phyloP scores from a whole-genome alignment of 2,797 vertebrate species.

The Pristis pectinata region DNA sequence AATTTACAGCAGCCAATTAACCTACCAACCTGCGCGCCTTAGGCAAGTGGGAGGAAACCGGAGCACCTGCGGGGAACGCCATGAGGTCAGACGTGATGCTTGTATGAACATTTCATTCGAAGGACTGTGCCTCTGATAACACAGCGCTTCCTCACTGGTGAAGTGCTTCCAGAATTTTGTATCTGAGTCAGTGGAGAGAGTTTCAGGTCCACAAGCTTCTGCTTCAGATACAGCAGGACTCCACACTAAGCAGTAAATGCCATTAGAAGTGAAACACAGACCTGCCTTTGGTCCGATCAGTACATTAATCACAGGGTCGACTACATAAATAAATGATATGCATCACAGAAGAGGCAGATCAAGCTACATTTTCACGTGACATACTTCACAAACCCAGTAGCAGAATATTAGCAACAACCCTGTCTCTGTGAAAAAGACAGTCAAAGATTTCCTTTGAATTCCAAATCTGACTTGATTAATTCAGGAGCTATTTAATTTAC shows the following conservation, averaged over 20 bases:
- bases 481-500: conserved; percentile 23
- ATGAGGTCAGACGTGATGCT: not conserved
- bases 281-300: not conserved
- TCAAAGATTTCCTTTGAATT: not conserved
- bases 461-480: conserved; percentile 31
- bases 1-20: too few relatives aligned
- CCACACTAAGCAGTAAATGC: not conserved
- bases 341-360: not conserved
- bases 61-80: too few relatives aligned
- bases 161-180: not conserved
- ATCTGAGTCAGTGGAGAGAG: too few relatives aligned
- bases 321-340: not conserved
- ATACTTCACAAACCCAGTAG: not conserved
- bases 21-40: too few relatives aligned
- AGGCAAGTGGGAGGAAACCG: too few relatives aligned
- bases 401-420: not conserved
- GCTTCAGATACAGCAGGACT: too few relatives aligned
- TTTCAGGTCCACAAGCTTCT: not conserved
- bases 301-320: not conserved
- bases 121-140: not conserved
- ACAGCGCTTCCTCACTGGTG: not conserved
- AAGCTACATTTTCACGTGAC: not conserved
- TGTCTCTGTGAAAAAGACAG: not conserved
- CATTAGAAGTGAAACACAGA: not conserved
- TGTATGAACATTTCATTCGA: not conserved